These are phyloP conservation scores for Epinotia ramella DNA, from an alignment of 2,888 invertebrate species.

Conservation along the genomic window DNA sequence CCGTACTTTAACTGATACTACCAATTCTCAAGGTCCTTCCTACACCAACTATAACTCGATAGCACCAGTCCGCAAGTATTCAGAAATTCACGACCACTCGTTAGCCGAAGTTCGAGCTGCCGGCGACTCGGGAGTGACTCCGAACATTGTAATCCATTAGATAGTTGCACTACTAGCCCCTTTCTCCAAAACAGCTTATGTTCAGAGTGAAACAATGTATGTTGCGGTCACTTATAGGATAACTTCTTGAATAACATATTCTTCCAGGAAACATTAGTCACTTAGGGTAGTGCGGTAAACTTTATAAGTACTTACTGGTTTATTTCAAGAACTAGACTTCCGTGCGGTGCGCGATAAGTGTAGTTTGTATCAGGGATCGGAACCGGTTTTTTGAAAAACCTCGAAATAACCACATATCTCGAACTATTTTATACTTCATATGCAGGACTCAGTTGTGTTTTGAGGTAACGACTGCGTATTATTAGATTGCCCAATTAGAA, in stretches of 20 bases:
- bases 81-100: constrained; percentile 30
- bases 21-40: constrained; percentile 1
- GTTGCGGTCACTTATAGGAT: background rate
- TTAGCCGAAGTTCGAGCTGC: constrained; percentile 13
- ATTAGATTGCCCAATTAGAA: too few species aligned
- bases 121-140: background rate
- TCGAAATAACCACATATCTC: too few species aligned
- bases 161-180: background rate
- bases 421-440: too few species aligned
- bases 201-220: background rate
- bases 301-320: constrained; percentile 3
- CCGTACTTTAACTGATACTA: background rate
- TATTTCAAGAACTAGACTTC: constrained; percentile 1
- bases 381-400: too few species aligned
- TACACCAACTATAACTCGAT: constrained; percentile 6
- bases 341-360: background rate
- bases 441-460: too few species aligned
- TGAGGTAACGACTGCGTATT: too few species aligned
- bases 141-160: constrained; percentile 25
- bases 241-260: background rate
- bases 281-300: constrained; percentile 5
- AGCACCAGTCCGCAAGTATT: constrained; percentile 19
- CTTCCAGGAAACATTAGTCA: constrained; percentile 8
- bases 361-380: too few species aligned
- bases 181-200: background rate